A percentile compares a stretch with the other conserved stretches of the same genome.
These are phyloP conservation scores for Patella ulyssiponensis DNA, from an alignment of 2,888 invertebrate species.

Conservation along the genomic window DNA sequence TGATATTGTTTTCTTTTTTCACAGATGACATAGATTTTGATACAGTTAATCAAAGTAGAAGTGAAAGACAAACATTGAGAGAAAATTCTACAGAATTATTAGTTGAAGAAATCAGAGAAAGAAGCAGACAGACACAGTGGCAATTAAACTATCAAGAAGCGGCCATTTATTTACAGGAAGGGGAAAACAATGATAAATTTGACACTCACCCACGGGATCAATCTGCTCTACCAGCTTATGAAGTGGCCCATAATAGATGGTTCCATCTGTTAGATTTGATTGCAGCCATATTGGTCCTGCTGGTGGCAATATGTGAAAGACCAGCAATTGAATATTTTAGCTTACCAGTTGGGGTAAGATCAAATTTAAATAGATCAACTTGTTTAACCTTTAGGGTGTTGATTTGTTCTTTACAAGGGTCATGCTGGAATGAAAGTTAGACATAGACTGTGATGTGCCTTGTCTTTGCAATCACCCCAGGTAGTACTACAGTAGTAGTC, in stretches of 20 bases:
- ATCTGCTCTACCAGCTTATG: slow-evolving; percentile 87
- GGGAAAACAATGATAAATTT: slow-evolving; percentile 91
- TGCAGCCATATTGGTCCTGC: slow-evolving; percentile 82
- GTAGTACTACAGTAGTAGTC: no score
- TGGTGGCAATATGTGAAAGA: slow-evolving; percentile 85
- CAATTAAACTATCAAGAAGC: slow-evolving; percentile 93
- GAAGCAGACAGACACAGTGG: slow-evolving; percentile 74
- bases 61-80: background rate
- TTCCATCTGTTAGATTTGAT: slow-evolving; percentile 86
- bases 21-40: slow-evolving; percentile 49
- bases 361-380: background rate
- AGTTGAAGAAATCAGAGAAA: slow-evolving; percentile 26
- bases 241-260: slow-evolving; percentile 89
- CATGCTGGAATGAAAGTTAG: no score
- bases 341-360: slow-evolving; percentile 74
- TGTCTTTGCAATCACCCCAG: no score
- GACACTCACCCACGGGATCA: slow-evolving; percentile 88
- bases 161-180: slow-evolving; percentile 90
- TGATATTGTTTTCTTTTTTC: background rate
- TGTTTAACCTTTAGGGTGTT: background rate
- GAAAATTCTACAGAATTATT: background rate
- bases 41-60: slow-evolving; percentile 43
- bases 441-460: no score
- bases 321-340: slow-evolving; percentile 84
- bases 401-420: no score